These are phyloP conservation scores for Pseudomyrmex concolor DNA, from an alignment of 1,140 invertebrate species.

Conservation along the genomic window DNA sequence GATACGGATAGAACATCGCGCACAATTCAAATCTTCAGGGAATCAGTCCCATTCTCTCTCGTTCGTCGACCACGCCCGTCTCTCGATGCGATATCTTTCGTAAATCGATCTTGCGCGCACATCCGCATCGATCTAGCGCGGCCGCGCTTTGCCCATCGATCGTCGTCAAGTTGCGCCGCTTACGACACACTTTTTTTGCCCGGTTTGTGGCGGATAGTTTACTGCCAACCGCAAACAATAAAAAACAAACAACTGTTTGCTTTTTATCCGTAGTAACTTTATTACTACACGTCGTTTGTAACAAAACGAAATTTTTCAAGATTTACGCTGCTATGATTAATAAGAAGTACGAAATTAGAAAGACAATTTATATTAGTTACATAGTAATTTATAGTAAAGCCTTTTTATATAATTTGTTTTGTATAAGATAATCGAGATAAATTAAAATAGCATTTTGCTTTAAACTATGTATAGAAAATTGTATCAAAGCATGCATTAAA, in stretches of 20 bases:
- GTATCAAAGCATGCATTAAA: too few relatives aligned
- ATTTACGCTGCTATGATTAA: neutral
- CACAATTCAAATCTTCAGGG: conserved; percentile 67
- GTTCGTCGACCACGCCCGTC: conserved; percentile 31
- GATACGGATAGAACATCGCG: conserved; percentile 72
- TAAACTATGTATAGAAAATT: too few relatives aligned
- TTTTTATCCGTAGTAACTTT: neutral
- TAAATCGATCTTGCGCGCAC: neutral
- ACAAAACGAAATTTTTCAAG: neutral
- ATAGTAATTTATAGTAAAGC: too few relatives aligned
- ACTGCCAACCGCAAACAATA: neutral
- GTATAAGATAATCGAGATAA: too few relatives aligned
- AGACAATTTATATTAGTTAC: neutral
- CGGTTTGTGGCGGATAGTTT: neutral
- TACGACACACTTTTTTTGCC: neutral
- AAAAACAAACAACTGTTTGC: neutral
- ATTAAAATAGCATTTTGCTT: too few relatives aligned
- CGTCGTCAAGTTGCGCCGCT: neutral
- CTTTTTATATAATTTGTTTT: neutral
- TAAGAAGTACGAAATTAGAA: neutral
- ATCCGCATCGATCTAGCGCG: neutral
- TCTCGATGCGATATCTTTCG: conserved; percentile 12
- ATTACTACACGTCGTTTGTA: neutral
- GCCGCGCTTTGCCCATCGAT: neutral
- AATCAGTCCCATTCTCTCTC: conserved; percentile 40